Percentiles rank a stretch among this genome's conserved stretches.
phyloP scores from a whole-genome alignment of 2,113 vertebrate species.

The Mellivora capensis region DNA sequence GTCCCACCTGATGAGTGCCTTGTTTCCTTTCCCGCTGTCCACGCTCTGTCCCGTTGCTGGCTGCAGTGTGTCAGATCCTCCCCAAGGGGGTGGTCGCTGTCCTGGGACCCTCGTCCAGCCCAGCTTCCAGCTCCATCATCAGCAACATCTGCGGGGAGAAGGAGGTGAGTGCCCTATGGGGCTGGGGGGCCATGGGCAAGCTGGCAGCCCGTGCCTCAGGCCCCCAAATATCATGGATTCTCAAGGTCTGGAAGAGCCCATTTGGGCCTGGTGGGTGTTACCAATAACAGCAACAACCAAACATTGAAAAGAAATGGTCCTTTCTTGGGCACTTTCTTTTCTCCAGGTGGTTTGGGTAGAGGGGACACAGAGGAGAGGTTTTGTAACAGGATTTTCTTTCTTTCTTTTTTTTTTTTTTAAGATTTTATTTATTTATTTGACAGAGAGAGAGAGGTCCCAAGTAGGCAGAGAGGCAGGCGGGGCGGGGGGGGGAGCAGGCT shows the following conservation, averaged over 20 bases:
- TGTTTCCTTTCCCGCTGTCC: slow-evolving; percentile 26
- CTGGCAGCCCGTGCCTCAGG: background rate
- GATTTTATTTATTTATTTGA: too few relatives aligned
- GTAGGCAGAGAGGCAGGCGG: too few relatives aligned
- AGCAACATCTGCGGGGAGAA: slow-evolving; percentile 99
- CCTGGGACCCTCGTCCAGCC: slow-evolving; percentile 96
- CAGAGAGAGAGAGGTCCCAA: too few relatives aligned
- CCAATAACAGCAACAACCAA: fast-evolving
- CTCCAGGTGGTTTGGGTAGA: background rate
- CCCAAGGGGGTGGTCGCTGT: slow-evolving; percentile 97
- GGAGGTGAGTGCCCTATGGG: slow-evolving; percentile 87
- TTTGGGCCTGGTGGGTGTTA: background rate
- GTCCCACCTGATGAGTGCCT: background rate
- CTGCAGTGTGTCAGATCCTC: slow-evolving; percentile 98
- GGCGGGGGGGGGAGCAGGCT: too few relatives aligned
- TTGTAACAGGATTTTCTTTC: background rate
- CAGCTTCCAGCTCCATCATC: slow-evolving; percentile 98
- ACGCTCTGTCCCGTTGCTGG: slow-evolving; percentile 29
- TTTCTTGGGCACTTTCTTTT: background rate
- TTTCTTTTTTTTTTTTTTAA: too few relatives aligned
- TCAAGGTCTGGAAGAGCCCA: too few relatives aligned
- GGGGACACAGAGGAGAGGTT: background rate
- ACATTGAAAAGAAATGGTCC: too few relatives aligned
- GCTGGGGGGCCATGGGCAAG: fast-evolving
- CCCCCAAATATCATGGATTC: too few relatives aligned